A percentile compares a stretch with the other conserved stretches of the same genome.
phyloP scores from a whole-genome alignment of 2,113 vertebrate genomes.

The Dendrocopos noguchii region DNA sequence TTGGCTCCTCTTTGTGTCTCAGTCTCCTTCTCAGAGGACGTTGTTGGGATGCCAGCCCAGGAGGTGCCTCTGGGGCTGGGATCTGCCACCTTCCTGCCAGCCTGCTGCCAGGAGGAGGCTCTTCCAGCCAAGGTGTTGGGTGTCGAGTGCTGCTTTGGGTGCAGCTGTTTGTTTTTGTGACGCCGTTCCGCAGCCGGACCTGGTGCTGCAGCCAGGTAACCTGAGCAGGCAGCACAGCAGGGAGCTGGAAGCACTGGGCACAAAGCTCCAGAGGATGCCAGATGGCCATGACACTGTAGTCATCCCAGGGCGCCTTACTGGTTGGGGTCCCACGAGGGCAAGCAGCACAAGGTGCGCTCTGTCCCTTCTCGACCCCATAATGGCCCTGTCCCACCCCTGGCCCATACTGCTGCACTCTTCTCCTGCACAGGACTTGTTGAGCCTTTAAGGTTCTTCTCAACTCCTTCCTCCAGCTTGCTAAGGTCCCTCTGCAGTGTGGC shows the following conservation, averaged over 20 bases:
- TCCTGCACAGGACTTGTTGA: not conserved
- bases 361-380: not conserved
- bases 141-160: not conserved
- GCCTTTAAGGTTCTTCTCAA: not conserved
- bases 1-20: not conserved
- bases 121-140: not conserved
- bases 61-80: not conserved
- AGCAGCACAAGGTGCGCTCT: not conserved
- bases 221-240: not conserved
- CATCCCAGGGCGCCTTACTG: not conserved
- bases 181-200: not conserved
- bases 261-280: not conserved
- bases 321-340: not conserved
- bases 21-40: not conserved
- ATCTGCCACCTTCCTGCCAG: not conserved
- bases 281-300: not conserved
- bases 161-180: not conserved
- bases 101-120: not conserved
- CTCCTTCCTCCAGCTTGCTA: not conserved
- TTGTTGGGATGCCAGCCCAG: not conserved
- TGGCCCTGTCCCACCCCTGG: not conserved
- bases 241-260: conserved; percentile 3
- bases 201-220: conserved; percentile 14
- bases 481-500: not conserved
- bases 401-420: not conserved